These are phyloP conservation scores for Phocoena phocoena DNA, from an alignment of 2,113 vertebrate genomes.

Conservation along the genomic window DNA sequence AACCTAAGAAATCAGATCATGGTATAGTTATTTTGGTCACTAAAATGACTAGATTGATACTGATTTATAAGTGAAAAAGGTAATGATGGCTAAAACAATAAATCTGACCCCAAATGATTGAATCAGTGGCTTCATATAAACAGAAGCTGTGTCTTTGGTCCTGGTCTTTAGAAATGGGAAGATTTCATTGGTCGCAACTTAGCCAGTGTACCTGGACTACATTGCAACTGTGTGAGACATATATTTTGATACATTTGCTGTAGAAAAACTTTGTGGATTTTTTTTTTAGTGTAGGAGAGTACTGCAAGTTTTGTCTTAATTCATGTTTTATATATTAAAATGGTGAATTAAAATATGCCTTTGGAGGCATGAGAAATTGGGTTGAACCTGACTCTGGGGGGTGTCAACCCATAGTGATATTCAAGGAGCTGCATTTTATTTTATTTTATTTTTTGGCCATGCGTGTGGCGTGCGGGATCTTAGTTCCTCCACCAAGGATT, in stretches of 20 bases:
- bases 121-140: background rate
- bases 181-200: background rate
- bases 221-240: background rate
- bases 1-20: background rate
- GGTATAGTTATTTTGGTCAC: background rate
- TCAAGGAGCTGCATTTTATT: background rate
- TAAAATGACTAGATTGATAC: background rate
- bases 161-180: background rate
- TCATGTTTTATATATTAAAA: background rate
- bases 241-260: background rate
- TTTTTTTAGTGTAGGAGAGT: background rate
- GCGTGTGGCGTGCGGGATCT: too few species aligned
- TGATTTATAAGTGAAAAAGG: slow-evolving; percentile 4
- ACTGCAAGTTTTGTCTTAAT: background rate
- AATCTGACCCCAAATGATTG: background rate
- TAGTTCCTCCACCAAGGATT: too few species aligned
- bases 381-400: background rate
- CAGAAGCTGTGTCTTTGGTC: background rate
- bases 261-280: background rate
- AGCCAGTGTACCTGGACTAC: background rate
- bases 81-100: background rate
- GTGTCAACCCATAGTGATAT: background rate
- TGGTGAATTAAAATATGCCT: background rate
- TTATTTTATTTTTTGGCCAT: too few species aligned
- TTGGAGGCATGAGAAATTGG: background rate